A percentile compares a stretch with the other conserved stretches of the same genome.
These are phyloP conservation scores for Alethe diademata DNA, from an alignment of 2,113 vertebrate species.

Conservation along the genomic window DNA sequence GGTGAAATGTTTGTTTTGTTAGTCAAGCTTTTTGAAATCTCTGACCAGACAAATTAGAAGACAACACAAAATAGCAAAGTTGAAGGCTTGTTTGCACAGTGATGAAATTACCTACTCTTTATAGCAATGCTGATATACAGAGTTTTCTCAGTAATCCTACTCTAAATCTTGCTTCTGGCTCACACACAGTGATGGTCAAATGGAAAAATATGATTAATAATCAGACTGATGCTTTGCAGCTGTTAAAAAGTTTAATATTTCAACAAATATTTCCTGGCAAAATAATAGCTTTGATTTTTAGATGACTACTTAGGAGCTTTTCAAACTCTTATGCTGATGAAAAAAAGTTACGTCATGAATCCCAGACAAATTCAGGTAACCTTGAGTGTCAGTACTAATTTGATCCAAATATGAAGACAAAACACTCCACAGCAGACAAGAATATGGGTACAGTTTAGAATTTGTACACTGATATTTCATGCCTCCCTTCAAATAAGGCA, in stretches of 20 bases:
- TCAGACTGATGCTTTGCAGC: neutral
- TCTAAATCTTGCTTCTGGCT: neutral
- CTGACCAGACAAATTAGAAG: neutral
- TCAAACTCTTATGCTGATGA: rapidly evolving
- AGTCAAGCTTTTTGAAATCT: neutral
- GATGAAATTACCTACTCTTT: neutral
- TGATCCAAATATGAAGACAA: neutral
- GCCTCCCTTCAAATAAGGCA: neutral
- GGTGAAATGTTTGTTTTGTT: neutral
- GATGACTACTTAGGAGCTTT: neutral
- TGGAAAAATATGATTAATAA: neutral
- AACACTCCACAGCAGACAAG: neutral
- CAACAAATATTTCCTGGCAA: neutral
- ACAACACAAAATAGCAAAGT: neutral
- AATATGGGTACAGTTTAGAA: neutral
- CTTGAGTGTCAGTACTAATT: neutral
- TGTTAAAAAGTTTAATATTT: neutral
- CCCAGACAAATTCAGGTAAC: neutral
- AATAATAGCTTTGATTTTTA: neutral
- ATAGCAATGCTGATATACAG: neutral
- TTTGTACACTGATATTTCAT: neutral
- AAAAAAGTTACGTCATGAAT: neutral
- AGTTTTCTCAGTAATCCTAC: neutral
- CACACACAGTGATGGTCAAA: neutral
- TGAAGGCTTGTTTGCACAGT: neutral